Evolutionary conservation across 2,113 vertebrate species (phyloP).

Genomic region (Trogon melanurus): DNA sequence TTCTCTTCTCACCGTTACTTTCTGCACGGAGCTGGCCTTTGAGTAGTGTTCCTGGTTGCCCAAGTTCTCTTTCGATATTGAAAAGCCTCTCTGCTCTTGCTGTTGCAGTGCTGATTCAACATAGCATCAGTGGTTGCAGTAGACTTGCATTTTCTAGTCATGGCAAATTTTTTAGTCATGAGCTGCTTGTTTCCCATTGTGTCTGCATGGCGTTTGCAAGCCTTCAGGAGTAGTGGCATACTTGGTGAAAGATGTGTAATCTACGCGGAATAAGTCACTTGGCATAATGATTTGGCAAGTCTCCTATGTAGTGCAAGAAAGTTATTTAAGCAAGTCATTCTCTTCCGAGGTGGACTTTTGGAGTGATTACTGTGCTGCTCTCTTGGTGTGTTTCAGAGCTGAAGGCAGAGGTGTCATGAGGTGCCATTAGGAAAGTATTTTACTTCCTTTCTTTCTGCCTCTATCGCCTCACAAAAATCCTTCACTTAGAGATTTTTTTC

Average conservation of each 20-base stretch:
- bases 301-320: background rate
- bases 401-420: background rate
- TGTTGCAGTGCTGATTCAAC: background rate
- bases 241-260: background rate
- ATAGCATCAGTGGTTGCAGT: background rate
- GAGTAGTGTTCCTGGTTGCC: background rate
- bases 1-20: background rate
- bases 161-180: background rate
- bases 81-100: background rate
- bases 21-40: background rate
- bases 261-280: background rate
- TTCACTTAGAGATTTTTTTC: background rate
- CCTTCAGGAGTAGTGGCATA: background rate
- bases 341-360: background rate
- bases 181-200: background rate
- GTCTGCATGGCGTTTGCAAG: background rate
- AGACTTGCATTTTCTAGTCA: background rate
- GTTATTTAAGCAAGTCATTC: conserved; percentile 5
- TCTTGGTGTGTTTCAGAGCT: background rate
- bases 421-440: background rate
- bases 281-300: background rate
- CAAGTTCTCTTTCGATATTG: background rate
- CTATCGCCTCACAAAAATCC: background rate
- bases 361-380: background rate
- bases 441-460: background rate